These are phyloP conservation scores for Scopus umbretta DNA, from an alignment of 2,113 vertebrate species.

Conservation along the genomic window DNA sequence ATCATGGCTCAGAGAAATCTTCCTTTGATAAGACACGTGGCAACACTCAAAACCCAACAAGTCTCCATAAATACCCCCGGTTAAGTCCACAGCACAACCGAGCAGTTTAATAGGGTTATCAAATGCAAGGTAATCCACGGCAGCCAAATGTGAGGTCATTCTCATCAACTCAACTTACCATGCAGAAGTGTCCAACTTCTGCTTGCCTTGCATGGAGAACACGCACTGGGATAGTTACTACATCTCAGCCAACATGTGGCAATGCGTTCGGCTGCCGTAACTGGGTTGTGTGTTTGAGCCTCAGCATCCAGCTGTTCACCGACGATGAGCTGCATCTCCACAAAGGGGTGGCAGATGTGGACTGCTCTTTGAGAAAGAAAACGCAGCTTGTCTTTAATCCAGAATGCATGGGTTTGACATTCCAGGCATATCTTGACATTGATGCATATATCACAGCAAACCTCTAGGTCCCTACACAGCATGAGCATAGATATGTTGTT, in stretches of 20 bases:
- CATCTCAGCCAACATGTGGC: neutral
- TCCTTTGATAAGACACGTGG: neutral
- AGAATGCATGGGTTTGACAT: neutral
- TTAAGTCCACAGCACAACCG: neutral
- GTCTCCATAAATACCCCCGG: neutral
- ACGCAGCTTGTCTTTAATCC: neutral
- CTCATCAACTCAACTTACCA: neutral
- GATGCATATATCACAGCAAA: neutral
- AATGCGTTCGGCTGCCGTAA: neutral
- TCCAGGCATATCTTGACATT: neutral
- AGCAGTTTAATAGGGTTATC: neutral
- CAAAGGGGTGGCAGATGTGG: neutral
- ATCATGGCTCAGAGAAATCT: neutral
- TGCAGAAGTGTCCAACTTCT: neutral
- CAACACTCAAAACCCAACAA: neutral
- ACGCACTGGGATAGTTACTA: neutral
- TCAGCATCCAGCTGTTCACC: neutral
- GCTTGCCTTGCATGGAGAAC: neutral
- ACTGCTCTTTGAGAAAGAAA: neutral
- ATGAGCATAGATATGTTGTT: rapidly evolving
- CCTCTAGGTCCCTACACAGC: neutral
- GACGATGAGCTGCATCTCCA: neutral
- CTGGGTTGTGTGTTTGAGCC: neutral
- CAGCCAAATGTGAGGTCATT: neutral
- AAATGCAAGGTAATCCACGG: neutral